Percentiles rank a stretch among this genome's conserved stretches.
These are phyloP conservation scores for Botia almorhae DNA, from an alignment of 2,797 vertebrate genomes.

Conservation along the genomic window DNA sequence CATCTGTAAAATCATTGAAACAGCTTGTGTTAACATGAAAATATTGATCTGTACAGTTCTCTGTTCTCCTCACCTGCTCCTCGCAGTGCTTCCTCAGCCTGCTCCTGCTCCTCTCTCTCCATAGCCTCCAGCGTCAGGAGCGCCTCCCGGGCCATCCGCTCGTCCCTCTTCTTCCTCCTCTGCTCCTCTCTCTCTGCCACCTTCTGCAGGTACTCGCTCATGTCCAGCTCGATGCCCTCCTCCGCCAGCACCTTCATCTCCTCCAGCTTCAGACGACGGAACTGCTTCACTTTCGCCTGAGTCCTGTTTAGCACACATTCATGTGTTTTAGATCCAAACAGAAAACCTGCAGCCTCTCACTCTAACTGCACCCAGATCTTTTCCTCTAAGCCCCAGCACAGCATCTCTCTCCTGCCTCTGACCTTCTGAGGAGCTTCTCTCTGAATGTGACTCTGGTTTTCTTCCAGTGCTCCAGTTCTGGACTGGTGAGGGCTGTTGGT, in stretches of 20 bases:
- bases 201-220: constrained; percentile 76
- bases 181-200: constrained; percentile 81
- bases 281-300: constrained; percentile 87
- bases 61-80: constrained; percentile 43
- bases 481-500: constrained; percentile 85
- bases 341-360: neutral
- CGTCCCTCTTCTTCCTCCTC: constrained; percentile 72
- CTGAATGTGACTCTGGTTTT: constrained; percentile 80
- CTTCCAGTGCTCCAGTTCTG: constrained; percentile 89
- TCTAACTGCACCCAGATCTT: neutral
- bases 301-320: constrained; percentile 73
- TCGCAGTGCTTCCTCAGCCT: constrained; percentile 61
- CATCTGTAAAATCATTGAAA: no score
- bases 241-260: constrained; percentile 86
- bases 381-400: neutral
- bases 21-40: no score
- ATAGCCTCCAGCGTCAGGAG: constrained; percentile 78
- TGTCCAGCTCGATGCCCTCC: constrained; percentile 80
- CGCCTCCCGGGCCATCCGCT: constrained; percentile 80
- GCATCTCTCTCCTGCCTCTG: constrained; percentile 31
- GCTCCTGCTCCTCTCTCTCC: constrained; percentile 77
- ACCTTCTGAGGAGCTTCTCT: constrained; percentile 88
- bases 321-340: neutral
- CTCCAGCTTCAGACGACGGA: constrained; percentile 89
- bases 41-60: no score